These are phyloP conservation scores for Morpho deidamia DNA, from an alignment of 2,888 invertebrate genomes.

Conservation along the genomic window DNA sequence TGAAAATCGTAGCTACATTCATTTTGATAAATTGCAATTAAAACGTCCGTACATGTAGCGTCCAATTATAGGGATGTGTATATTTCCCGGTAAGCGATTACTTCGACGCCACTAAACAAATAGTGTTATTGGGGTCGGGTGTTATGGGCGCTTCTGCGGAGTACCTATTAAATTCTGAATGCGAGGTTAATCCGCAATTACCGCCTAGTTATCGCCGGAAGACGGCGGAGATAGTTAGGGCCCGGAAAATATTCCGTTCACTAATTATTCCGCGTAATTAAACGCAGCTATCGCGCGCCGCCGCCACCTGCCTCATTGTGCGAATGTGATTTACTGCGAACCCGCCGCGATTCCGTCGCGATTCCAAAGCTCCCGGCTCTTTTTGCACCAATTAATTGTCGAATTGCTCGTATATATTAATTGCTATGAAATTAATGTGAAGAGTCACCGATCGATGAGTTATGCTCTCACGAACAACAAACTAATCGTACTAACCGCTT, in stretches of 20 bases:
- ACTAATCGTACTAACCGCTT: slow-evolving; percentile 21
- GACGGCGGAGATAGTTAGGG: slow-evolving; percentile 76
- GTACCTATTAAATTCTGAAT: slow-evolving; percentile 74
- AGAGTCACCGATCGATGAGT: slow-evolving; percentile 42
- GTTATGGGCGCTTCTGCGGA: slow-evolving; percentile 45
- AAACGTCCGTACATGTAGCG: slow-evolving; percentile 20
- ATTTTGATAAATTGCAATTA: slow-evolving; percentile 28
- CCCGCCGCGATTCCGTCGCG: slow-evolving; percentile 66
- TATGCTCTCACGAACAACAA: slow-evolving; percentile 28
- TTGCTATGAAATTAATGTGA: slow-evolving; percentile 70
- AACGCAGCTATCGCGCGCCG: slow-evolving; percentile 75
- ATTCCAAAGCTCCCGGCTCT: slow-evolving; percentile 61
- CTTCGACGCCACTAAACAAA: slow-evolving; percentile 64
- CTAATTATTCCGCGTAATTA: slow-evolving; percentile 80
- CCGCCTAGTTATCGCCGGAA: slow-evolving; percentile 78
- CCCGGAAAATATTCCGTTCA: slow-evolving; percentile 78
- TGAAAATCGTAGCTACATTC: slow-evolving; percentile 27
- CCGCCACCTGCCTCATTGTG: slow-evolving; percentile 77
- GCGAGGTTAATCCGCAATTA: slow-evolving; percentile 76
- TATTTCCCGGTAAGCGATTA: slow-evolving; percentile 47
- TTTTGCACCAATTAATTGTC: slow-evolving; percentile 76
- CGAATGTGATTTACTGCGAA: slow-evolving; percentile 73
- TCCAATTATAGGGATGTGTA: slow-evolving; percentile 24
- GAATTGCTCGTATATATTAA: slow-evolving; percentile 73
- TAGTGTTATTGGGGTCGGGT: slow-evolving; percentile 59